Evolutionary conservation across 2,113 vertebrate species (phyloP).

Genomic region (human (Homo sapiens)): GRCh38 chr13:71918501-71919000

Average conservation of each 20-base stretch:
- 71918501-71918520: neutral
- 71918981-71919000: neutral
- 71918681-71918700: neutral
- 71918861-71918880: neutral
- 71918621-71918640: neutral
- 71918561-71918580: neutral
- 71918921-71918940: no score
- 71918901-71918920: neutral
- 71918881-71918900: neutral
- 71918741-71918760: conserved; percentile 73
- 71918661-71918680: neutral
- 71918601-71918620: neutral
- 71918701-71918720: neutral
- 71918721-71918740: neutral
- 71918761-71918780: conserved; percentile 74
- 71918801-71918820: conserved; percentile 78
- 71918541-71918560: neutral
- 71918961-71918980: neutral
- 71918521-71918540: neutral
- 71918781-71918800: conserved; percentile 69
- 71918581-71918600: neutral
- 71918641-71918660: neutral
- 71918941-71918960: neutral
- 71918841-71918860: neutral
- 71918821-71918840: conserved; percentile 70